These are phyloP conservation scores for Sardinella longiceps DNA, from an alignment of 2,797 vertebrate genomes.

Conservation along the genomic window DNA sequence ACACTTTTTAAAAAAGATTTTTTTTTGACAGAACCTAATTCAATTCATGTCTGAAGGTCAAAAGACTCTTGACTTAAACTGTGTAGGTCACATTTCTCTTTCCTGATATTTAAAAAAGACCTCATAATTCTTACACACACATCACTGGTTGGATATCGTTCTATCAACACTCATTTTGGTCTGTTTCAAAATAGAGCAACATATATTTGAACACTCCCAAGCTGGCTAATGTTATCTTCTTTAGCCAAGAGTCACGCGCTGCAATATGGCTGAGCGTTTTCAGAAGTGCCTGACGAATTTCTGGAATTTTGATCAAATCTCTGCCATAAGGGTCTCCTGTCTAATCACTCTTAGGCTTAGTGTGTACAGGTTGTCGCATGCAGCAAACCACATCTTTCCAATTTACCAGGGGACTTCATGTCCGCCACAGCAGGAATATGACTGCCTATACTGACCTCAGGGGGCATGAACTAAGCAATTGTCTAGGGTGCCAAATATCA, in stretches of 20 bases:
- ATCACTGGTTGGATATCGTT: neutral
- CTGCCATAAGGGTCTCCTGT: slow-evolving; percentile 39
- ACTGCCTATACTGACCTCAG: slow-evolving; percentile 14
- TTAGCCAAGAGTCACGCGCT: slow-evolving; percentile 57
- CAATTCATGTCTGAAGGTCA: neutral
- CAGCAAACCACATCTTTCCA: slow-evolving; percentile 19
- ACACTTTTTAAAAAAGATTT: neutral
- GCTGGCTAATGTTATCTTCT: slow-evolving; percentile 3
- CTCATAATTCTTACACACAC: neutral
- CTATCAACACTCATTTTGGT: neutral
- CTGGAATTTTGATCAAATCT: slow-evolving; percentile 58
- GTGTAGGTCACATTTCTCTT: neutral
- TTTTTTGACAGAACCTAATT: neutral
- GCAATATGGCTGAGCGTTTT: slow-evolving; percentile 36
- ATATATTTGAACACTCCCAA: neutral
- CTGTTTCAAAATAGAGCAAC: neutral
- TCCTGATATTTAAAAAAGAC: neutral
- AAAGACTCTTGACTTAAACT: neutral
- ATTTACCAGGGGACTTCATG: slow-evolving; percentile 6
- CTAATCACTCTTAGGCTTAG: slow-evolving; percentile 16
- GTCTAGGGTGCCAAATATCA: no score
- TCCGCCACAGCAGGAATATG: neutral
- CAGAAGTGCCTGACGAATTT: slow-evolving; percentile 43
- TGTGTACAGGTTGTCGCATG: slow-evolving; percentile 35
- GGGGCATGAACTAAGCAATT: no score